Base-by-base conservation (phyloP, 2,888 invertebrate species). In the Eristalinus aeneus region DNA sequence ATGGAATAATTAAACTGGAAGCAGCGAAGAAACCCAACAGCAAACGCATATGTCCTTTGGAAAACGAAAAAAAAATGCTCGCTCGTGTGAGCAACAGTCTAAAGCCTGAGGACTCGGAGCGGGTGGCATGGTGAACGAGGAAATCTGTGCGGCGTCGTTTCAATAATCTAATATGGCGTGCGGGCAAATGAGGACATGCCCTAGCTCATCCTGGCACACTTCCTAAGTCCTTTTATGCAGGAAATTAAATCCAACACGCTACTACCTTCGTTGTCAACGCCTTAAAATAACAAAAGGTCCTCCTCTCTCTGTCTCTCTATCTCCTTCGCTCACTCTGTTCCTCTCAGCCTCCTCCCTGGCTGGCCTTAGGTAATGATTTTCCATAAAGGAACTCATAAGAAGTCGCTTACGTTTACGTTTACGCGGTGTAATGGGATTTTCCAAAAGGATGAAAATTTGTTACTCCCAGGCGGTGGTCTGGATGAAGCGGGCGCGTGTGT, bases 1-100 rank as follows among this genome's bases (percentile, higher is more conserved):
- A 84, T 79, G 79, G 74, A 79, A 84, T 79, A 84, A 84, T 84
- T 78, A 79, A 74, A 75, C 39, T 74, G 71, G 74, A 71, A 71
- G 78, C 54, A 34, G 6, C 11, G 36, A 27, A 46, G 16, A 46
- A 16, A 8, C 4, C 8, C 3, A 34, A 34, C 3, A n/a, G 1
- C 20, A 56, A 12, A 22, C 8, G 65, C 31, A 36, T 4, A 39
- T 9, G 27, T 27, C 27, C 27, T 27, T 27, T 27, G 27, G 5
- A 27, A 27, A 27, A 27, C n/a, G 5, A 27, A 27, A 27, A 27
- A 27, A 27, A 27, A 2, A 32, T 16, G 23, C 5, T 20, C 12
- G 27, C 54, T 27, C 20, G 54, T 60, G 16, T 12, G 56, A 10
- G n/a, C 56, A 68, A 32, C 63, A 54, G 9, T 10, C n/a, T 23